Conservation (phyloP, 1,140 invertebrate genomes). For the Ericerus pela region DNA sequence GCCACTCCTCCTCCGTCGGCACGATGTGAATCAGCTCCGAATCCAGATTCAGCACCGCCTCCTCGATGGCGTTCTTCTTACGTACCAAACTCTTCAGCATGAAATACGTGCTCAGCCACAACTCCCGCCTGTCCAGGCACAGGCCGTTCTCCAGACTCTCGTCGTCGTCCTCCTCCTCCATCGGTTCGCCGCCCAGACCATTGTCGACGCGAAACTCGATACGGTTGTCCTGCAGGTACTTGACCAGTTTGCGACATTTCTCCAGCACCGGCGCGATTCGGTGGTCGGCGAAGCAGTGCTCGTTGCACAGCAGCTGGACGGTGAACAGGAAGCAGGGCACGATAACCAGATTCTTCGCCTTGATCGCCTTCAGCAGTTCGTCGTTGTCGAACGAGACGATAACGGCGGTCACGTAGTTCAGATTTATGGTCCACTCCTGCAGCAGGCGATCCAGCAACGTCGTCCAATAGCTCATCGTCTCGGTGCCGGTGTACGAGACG, state of each 20-base stretch:
- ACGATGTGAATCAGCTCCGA: constrained; percentile 26
- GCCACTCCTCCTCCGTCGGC: constrained; percentile 34
- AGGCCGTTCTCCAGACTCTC: constrained; percentile 33
- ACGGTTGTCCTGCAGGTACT: constrained; percentile 35
- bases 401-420: constrained; percentile 34
- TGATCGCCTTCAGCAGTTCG: constrained; percentile 30
- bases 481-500: constrained; percentile 19
- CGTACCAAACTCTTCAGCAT: constrained; percentile 36
- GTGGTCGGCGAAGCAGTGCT: constrained; percentile 33
- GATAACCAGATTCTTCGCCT: constrained; percentile 29
- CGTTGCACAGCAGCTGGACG: constrained; percentile 29
- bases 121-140: constrained; percentile 32
- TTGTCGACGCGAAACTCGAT: constrained; percentile 29
- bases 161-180: neutral
- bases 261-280: constrained; percentile 30
- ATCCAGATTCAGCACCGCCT: constrained; percentile 30
- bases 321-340: constrained; percentile 34
- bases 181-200: neutral
- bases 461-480: constrained; percentile 30
- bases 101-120: constrained; percentile 37
- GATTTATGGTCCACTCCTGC: constrained; percentile 33
- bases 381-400: constrained; percentile 31
- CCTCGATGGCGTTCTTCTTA: constrained; percentile 29
- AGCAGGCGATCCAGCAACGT: constrained; percentile 31
- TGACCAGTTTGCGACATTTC: constrained; percentile 34